phyloP scores from a whole-genome alignment of 1,140 invertebrate species.

The Aphaenogaster ashmeadi region DNA sequence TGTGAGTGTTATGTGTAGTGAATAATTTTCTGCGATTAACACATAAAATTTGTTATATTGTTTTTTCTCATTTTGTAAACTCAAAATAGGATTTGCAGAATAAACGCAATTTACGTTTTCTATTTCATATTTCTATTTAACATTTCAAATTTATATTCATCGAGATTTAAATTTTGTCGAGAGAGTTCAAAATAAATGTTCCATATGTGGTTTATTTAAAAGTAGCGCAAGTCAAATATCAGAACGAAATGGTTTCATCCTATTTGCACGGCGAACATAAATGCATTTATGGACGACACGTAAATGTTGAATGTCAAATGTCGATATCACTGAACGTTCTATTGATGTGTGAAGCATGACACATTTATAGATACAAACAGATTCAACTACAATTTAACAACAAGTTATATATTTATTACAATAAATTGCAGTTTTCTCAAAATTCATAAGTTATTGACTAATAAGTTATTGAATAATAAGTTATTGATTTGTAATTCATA shows the following conservation, averaged over 20 bases:
- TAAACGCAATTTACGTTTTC: not conserved
- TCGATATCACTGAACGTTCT: slow-evolving; percentile 43
- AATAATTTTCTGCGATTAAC: not conserved
- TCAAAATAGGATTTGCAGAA: not conserved
- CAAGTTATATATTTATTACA: not conserved
- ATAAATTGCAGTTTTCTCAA: not conserved
- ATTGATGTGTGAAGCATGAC: slow-evolving; percentile 8
- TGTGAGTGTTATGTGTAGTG: not conserved
- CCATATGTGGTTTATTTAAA: slow-evolving; percentile 62
- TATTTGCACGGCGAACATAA: slow-evolving; percentile 24
- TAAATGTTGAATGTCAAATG: slow-evolving; percentile 46
- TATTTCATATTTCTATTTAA: slow-evolving; percentile 16
- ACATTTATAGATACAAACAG: slow-evolving; percentile 16
- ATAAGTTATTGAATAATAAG: no score
- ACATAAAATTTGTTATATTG: not conserved
- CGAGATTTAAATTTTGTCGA: slow-evolving; percentile 29
- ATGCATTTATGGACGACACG: slow-evolving; percentile 23
- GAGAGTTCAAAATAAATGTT: slow-evolving; percentile 28
- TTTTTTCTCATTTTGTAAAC: not conserved
- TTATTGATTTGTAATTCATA: no score
- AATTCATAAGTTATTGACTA: not conserved
- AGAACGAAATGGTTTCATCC: slow-evolving; percentile 38
- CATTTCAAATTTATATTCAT: slow-evolving; percentile 23
- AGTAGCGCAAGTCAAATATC: slow-evolving; percentile 52
- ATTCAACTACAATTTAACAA: not conserved